Conservation (phyloP, 1,140 invertebrate species). For the Pollicipes pollicipes region DNA sequence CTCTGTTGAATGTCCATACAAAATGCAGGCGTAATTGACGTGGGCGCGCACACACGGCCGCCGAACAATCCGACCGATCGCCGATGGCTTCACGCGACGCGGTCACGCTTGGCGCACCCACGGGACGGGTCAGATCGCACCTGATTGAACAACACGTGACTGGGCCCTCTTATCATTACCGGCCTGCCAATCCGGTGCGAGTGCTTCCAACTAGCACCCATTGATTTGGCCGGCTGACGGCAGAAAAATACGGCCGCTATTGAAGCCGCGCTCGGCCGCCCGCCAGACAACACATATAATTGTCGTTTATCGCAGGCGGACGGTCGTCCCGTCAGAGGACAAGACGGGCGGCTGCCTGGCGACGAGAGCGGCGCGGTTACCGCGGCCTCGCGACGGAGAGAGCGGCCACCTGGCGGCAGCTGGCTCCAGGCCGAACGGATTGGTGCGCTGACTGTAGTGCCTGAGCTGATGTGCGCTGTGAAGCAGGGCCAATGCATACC, state of each 20-base stretch:
- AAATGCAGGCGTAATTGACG: not conserved
- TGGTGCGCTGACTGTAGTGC: too few species aligned
- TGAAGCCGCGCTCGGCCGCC: too few species aligned
- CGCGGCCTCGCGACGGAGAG: not conserved
- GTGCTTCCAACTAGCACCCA: not conserved
- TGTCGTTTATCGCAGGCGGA: not conserved
- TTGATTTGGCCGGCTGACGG: not conserved
- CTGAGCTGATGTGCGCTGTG: too few species aligned
- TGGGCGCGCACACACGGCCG: not conserved
- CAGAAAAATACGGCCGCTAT: not conserved
- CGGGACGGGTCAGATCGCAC: too few species aligned
- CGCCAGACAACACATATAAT: too few species aligned
- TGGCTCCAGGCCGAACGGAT: too few species aligned
- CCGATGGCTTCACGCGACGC: not conserved
- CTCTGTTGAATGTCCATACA: not conserved
- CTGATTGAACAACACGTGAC: not conserved
- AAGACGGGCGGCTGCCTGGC: too few species aligned
- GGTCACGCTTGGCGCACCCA: not conserved
- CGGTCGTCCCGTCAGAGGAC: not conserved
- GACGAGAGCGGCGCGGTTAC: not conserved
- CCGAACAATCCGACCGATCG: not conserved
- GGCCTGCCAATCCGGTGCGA: not conserved
- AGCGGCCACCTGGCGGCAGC: too few species aligned
- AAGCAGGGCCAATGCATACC: too few species aligned
- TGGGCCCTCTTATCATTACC: not conserved